Percentiles rank a stretch among this genome's conserved stretches.
Evolutionary conservation across 2,797 vertebrate species (phyloP).

Genomic region (Gadopsis bispinosus): DNA sequence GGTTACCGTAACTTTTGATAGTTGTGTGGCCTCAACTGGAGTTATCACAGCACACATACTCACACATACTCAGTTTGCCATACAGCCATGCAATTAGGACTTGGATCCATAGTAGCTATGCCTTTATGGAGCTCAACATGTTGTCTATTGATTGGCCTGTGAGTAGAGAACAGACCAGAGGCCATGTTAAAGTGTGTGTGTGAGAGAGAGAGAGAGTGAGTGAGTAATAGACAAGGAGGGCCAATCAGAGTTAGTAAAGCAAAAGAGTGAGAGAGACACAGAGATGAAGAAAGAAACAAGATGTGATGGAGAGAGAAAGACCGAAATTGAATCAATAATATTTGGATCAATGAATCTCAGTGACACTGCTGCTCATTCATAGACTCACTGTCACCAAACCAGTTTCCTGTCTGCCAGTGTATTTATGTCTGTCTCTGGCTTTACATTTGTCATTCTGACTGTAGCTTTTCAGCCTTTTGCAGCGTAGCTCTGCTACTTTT

Average conservation of each 20-base stretch:
- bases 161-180: conserved; percentile 69
- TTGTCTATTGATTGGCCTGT: conserved; percentile 69
- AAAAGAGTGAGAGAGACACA: background rate
- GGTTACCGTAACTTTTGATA: too few relatives aligned
- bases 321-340: conserved; percentile 13
- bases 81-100: conserved; percentile 57
- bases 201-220: background rate
- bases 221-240: background rate
- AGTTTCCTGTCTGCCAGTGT: background rate
- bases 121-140: conserved; percentile 64
- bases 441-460: background rate
- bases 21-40: too few relatives aligned
- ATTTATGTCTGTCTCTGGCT: conserved; percentile 1
- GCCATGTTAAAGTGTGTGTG: conserved; percentile 50
- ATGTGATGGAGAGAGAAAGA: conserved; percentile 14
- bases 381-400: conserved; percentile 25
- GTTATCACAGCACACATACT: conserved; percentile 20
- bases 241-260: conserved; percentile 7
- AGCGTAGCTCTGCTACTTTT: background rate
- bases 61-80: conserved; percentile 13
- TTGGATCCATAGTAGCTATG: conserved; percentile 60
- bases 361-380: conserved; percentile 14
- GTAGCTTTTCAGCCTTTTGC: background rate
- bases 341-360: conserved; percentile 22
- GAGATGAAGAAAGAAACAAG: conserved; percentile 17